Evolutionary conservation across 2,888 invertebrate genomes (phyloP).

Genomic region (Gerris lacustris): DNA sequence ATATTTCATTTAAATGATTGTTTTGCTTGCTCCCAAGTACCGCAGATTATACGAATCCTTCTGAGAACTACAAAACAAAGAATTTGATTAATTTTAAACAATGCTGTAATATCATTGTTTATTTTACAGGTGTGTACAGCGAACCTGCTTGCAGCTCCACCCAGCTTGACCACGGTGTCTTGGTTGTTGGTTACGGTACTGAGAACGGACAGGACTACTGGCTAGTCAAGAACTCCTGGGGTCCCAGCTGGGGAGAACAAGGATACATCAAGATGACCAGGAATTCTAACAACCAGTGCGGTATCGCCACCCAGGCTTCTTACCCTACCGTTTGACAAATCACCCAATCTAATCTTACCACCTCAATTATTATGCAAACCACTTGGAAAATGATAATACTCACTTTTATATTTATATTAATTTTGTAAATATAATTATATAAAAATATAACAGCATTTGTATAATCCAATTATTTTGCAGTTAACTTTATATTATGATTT

Average conservation of each 20-base stretch:
- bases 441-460: too few species aligned
- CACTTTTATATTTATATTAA: too few species aligned
- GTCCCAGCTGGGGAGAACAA: constrained; percentile 38
- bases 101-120: constrained; percentile 33
- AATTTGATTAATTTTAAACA: neutral
- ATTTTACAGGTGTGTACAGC: constrained; percentile 34
- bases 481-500: too few species aligned
- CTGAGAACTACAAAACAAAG: too few species aligned
- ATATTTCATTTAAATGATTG: too few species aligned
- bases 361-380: too few species aligned
- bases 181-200: constrained; percentile 43
- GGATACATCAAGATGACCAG: constrained; percentile 39
- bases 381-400: too few species aligned
- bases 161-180: constrained; percentile 41
- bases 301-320: constrained; percentile 38
- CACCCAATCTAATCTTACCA: too few species aligned
- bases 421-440: too few species aligned
- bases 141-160: constrained; percentile 35
- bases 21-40: too few species aligned
- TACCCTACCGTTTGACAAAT: constrained; percentile 34
- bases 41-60: too few species aligned
- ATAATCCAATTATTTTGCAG: too few species aligned
- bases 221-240: constrained; percentile 44
- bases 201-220: constrained; percentile 39
- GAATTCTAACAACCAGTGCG: constrained; percentile 40